Evolutionary conservation across 2,113 vertebrate species (phyloP), one percentile per base, ranked within the genome.

Genomic region (Miniopterus natalensis): DNA sequence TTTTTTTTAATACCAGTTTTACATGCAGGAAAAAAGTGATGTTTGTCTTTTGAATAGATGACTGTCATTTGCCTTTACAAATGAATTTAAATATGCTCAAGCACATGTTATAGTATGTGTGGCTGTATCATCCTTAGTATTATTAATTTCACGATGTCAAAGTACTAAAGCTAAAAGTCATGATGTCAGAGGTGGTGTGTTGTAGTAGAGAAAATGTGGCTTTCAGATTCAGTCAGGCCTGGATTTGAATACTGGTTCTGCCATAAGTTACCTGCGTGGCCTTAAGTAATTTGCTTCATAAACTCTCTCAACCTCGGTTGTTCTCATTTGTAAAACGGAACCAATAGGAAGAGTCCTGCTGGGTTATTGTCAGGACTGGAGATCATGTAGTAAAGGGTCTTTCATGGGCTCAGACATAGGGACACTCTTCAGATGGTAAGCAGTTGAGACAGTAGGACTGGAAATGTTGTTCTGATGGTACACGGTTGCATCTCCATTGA

Each of bases 21-120:
- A 68, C 17, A 73, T 65, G 21, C 36, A 92, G 88, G 45, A 81
- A 93, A 36, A 68, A 88, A 88, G 13, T 25, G 78, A 36, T 94
- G 31, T 74, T 92, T 61, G 63, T 91, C 29, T 86, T 90, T 96
- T 95, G 74, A 84, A 93, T 92, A 94, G 66, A 20, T 74, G 6
- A 79, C 57, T 73, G 23, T 18, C 61, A 21, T 70, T 84, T 96
- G 36, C 77, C 63, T 95, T 80, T 84, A 75, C 70, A 71, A 78
- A 92, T 94, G 15, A 87, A 15, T 45, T 96, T 78, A 47, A 59
- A 31, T 90, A n/a, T 59, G 8, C 59, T 61, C 49, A 87, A 57
- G 42, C 31, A 84, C 63, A 36, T 85, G 61, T 47, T 89, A 36
- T 36, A 91, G 27, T 84, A 23, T 36, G 2, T 42, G 13, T 79